Conservation (phyloP, 1,140 invertebrate genomes). For the Melanaphis sacchari region DNA sequence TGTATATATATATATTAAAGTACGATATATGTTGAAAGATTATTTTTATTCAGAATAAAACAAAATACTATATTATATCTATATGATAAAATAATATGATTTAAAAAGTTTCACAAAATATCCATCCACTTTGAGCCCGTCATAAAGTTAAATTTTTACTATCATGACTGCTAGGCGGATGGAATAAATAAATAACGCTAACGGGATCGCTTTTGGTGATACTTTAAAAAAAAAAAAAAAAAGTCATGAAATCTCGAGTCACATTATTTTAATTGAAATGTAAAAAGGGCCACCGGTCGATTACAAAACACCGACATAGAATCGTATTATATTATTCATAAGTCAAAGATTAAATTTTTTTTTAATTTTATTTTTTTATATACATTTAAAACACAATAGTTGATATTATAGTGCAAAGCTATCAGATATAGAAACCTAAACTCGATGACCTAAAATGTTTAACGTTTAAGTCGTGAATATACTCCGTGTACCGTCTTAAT, state of each 20-base stretch:
- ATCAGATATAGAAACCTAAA: not conserved
- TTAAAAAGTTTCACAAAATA: not conserved
- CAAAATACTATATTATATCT: not conserved
- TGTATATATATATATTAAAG: not conserved
- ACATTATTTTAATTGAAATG: not conserved
- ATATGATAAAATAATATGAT: not conserved
- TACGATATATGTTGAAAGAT: not conserved
- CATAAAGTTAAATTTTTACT: slow-evolving; percentile 15
- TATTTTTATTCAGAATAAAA: not conserved
- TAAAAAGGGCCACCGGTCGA: not conserved
- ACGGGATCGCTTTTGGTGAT: not conserved
- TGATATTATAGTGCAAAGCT: not conserved
- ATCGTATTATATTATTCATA: not conserved
- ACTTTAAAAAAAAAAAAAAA: not conserved
- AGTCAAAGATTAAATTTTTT: not conserved
- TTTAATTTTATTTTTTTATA: not conserved
- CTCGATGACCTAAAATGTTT: not conserved
- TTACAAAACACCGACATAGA: not conserved
- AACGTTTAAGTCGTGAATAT: not conserved
- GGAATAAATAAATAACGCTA: not conserved
- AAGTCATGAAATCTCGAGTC: not conserved
- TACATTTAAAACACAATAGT: not conserved
- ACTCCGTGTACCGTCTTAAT: not conserved
- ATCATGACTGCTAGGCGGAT: not conserved
- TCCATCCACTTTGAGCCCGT: not conserved